Evolutionary conservation across 2,797 vertebrate species (phyloP).

Genomic region (Sciaenops ocellatus): DNA sequence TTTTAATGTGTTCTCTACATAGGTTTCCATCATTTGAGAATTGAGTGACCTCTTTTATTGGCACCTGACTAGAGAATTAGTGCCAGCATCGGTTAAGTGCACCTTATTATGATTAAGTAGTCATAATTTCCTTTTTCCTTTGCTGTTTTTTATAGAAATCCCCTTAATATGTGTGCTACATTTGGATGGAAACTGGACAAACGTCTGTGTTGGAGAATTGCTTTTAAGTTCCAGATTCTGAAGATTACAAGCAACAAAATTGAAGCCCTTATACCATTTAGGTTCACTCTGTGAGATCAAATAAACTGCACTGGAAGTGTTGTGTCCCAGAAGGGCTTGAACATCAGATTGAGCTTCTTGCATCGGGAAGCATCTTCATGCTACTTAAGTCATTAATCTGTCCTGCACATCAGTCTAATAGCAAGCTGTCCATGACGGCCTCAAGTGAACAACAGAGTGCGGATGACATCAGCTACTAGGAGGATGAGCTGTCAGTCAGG

Average conservation of each 20-base stretch:
- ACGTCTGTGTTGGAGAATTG: not conserved
- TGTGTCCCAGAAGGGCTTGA: conserved; percentile 12
- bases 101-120: not conserved
- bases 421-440: conserved; percentile 32
- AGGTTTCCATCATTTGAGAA: not conserved
- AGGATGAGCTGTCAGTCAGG: conserved; percentile 63
- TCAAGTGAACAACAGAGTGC: conserved; percentile 49
- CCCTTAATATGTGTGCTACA: accelerated
- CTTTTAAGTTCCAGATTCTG: not conserved
- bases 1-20: not conserved
- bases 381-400: conserved; percentile 63
- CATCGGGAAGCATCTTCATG: conserved; percentile 42
- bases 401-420: conserved; percentile 50
- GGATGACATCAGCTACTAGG: conserved; percentile 47
- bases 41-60: not conserved
- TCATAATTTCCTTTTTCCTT: not conserved
- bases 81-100: not conserved
- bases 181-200: not conserved
- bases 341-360: conserved; percentile 30
- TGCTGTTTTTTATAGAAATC: not conserved
- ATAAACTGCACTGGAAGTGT: conserved; percentile 8
- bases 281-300: conserved; percentile 15
- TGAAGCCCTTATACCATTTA: not conserved
- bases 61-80: not conserved
- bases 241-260: not conserved